Percentiles rank a stretch among this genome's conserved stretches.
These are phyloP conservation scores for Euschistus heros DNA, from an alignment of 1,140 invertebrate species.

Conservation along the genomic window DNA sequence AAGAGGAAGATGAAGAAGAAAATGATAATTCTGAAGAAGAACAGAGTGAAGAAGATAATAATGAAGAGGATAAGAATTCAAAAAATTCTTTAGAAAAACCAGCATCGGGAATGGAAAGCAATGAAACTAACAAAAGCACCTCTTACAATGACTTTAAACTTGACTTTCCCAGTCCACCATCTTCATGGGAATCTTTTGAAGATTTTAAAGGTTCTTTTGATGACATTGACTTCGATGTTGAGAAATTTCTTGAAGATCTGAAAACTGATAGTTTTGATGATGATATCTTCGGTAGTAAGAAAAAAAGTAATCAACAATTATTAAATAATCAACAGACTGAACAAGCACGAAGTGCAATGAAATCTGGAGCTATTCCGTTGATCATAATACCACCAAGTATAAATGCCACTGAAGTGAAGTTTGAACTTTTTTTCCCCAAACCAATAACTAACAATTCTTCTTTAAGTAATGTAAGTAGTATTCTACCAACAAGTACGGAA, in stretches of 20 bases:
- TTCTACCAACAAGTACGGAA: neutral
- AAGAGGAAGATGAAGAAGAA: constrained; percentile 43
- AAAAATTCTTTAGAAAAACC: neutral
- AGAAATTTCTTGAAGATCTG: constrained; percentile 6
- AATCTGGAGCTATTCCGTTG: no score
- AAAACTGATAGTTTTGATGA: constrained; percentile 8
- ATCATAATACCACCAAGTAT: no score
- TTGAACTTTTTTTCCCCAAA: no score
- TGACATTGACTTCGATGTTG: constrained; percentile 6
- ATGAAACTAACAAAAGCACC: neutral
- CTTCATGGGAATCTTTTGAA: constrained; percentile 2
- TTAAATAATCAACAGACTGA: no score
- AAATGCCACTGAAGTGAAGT: no score
- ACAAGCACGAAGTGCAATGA: no score
- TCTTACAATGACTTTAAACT: neutral
- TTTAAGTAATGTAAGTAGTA: no score
- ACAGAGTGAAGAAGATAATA: neutral
- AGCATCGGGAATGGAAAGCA: neutral
- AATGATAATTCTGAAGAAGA: neutral
- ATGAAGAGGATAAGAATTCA: neutral
- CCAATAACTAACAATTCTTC: no score
- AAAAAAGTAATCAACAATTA: no score
- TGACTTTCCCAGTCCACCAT: constrained; percentile 25
- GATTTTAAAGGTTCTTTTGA: neutral
- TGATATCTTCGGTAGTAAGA: neutral